Percentiles rank a stretch among this genome's conserved stretches.
phyloP scores from a whole-genome alignment of 1,140 invertebrate species.

The Eriosoma lanigerum region DNA sequence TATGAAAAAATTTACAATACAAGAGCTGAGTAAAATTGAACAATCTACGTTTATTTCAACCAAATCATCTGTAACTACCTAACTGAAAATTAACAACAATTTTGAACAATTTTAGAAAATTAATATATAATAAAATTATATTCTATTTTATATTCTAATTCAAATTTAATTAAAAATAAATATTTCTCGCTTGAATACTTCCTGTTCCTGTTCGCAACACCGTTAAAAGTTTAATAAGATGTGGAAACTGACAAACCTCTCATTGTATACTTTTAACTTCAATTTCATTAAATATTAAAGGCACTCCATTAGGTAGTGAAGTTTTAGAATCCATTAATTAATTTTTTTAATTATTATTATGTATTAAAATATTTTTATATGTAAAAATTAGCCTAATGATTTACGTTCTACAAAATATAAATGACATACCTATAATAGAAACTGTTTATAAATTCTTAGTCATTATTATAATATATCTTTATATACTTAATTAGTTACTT shows the following conservation, averaged over 20 bases:
- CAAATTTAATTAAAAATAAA: neutral
- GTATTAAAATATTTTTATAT: neutral
- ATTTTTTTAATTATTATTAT: too few relatives aligned
- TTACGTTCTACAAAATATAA: neutral
- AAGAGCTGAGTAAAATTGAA: too few relatives aligned
- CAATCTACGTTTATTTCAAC: too few relatives aligned
- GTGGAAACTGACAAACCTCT: neutral
- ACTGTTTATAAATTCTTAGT: neutral
- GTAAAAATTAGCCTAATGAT: too few relatives aligned
- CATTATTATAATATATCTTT: slow-evolving; percentile 4
- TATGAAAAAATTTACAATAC: too few relatives aligned
- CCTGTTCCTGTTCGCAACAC: slow-evolving; percentile 6
- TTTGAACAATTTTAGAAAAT: neutral
- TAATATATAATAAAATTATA: neutral
- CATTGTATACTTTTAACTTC: neutral
- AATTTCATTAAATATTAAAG: neutral
- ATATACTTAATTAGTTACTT: too few relatives aligned
- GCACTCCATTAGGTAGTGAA: neutral
- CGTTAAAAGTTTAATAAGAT: slow-evolving; percentile 1
- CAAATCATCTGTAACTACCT: neutral
- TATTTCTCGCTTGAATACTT: neutral
- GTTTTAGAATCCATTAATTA: neutral
- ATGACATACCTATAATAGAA: slow-evolving; percentile 5
- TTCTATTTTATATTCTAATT: neutral
- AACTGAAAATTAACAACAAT: too few relatives aligned